Evolutionary conservation across 1,140 invertebrate species (phyloP), one percentile per base, ranked within the genome.

Genomic region (Lanistes nyassanus): DNA sequence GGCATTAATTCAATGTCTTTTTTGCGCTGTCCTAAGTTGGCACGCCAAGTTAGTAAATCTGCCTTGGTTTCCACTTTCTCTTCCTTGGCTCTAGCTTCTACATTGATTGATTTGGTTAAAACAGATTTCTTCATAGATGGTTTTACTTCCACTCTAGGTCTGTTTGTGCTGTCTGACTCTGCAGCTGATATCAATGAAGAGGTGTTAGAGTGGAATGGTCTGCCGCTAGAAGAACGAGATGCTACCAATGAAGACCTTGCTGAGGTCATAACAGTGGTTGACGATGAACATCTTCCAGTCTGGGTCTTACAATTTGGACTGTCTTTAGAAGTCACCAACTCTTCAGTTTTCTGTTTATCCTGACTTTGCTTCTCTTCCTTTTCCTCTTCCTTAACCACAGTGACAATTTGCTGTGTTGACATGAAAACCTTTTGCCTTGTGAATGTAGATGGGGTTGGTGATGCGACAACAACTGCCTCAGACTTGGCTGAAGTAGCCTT

Each of bases 31-130:
- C 72, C 37, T 47, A 83, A 53, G 55, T 81, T 82, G 53, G 75
- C 75, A 70, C 82, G 76, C 83, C 83, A 84, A 9, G 78, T 65
- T 26, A 81, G 83, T n/a, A 84, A 74, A 51, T 62, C 71, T 21
- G 74, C 7, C 29, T 66, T 60, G 19, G 31, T 39, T 34, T 74
- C 72, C 23, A 37, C 51, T 67, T 76, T 73, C 56, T 75, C 70
- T 29, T 76, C 67, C 26, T 76, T 76, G 29, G 56, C 7, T 56
- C 34, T 13, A 3, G 53, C 37, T 55, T 65, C 36, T 47, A 76
- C 11, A 5, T 68, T 31, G 11, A 47, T 34, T 16, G 73, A 34
- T 56, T 66, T 75, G 60, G 16, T 72, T n/a, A 51, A 7, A 16
- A 65, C 2, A 9, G 76, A n/a, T 0, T 53, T 72, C 37, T 72